Conservation (phyloP, 2,113 vertebrate species). For the Xiphias gladius region DNA sequence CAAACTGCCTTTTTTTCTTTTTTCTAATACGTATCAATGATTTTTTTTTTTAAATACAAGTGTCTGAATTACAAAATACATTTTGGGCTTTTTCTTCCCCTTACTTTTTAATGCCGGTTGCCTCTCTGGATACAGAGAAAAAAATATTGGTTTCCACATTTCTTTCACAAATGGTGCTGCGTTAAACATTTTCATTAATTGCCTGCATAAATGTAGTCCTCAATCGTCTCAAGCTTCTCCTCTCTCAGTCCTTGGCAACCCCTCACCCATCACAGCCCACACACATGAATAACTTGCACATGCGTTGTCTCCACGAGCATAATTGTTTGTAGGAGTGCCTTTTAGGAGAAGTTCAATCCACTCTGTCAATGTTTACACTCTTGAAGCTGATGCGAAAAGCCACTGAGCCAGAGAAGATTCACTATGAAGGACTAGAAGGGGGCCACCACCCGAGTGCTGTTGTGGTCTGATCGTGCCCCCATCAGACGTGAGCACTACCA, state of each 20-base stretch:
- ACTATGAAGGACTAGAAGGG: conserved; percentile 19
- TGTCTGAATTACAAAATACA: neutral
- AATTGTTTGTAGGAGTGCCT: conserved; percentile 53
- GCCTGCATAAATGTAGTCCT: conserved; percentile 17
- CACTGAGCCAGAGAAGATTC: conserved; percentile 44
- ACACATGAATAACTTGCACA: conserved; percentile 10
- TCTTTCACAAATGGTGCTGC: conserved; percentile 4
- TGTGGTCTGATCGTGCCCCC: conserved; percentile 42
- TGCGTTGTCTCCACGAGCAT: neutral
- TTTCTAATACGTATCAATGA: neutral
- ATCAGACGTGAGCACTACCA: conserved; percentile 42
- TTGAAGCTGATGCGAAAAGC: conserved; percentile 46
- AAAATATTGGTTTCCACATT: conserved; percentile 17
- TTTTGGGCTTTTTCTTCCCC: neutral
- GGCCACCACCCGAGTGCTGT: conserved; percentile 3
- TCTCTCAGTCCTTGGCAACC: neutral
- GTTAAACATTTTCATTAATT: conserved; percentile 42
- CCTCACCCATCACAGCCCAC: neutral
- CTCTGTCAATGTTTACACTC: conserved; percentile 66
- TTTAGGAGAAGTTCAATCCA: conserved; percentile 57
- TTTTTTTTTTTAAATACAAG: neutral
- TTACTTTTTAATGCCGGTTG: neutral
- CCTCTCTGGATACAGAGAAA: neutral
- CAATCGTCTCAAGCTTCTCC: neutral
- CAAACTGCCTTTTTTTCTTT: neutral